phyloP scores from a whole-genome alignment of 2,797 vertebrate species.

The Dromococcyx pavoninus region DNA sequence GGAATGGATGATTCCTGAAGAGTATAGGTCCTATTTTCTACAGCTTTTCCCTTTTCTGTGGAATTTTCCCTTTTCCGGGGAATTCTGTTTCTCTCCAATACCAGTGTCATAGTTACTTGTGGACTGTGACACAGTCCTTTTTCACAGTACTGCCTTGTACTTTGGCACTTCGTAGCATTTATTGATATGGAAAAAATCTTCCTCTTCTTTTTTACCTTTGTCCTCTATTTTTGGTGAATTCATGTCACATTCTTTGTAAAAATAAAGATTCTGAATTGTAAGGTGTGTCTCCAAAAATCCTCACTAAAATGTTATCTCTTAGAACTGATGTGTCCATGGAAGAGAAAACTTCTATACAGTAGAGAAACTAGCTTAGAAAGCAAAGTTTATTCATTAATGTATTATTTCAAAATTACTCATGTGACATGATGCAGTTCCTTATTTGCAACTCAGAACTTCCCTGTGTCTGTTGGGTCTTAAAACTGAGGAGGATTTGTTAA shows the following conservation, averaged over 20 bases:
- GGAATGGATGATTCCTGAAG: neutral
- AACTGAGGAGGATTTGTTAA: neutral
- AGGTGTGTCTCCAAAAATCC: neutral
- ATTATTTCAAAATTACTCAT: conserved; percentile 66
- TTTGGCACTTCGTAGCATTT: neutral
- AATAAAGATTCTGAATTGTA: neutral
- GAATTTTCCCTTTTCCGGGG: neutral
- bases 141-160: neutral
- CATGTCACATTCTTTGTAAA: neutral
- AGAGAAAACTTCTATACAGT: neutral
- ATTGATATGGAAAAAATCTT: neutral
- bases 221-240: neutral
- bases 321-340: neutral
- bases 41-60: neutral
- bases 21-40: neutral
- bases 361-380: conserved; percentile 48
- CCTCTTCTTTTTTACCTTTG: neutral
- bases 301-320: neutral
- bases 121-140: neutral
- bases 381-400: conserved; percentile 15
- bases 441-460: conserved; percentile 71
- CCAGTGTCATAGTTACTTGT: neutral
- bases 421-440: conserved; percentile 81
- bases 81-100: neutral
- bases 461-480: conserved; percentile 10